phyloP scores from a whole-genome alignment of 1,140 invertebrate species.

The Atta texana region DNA sequence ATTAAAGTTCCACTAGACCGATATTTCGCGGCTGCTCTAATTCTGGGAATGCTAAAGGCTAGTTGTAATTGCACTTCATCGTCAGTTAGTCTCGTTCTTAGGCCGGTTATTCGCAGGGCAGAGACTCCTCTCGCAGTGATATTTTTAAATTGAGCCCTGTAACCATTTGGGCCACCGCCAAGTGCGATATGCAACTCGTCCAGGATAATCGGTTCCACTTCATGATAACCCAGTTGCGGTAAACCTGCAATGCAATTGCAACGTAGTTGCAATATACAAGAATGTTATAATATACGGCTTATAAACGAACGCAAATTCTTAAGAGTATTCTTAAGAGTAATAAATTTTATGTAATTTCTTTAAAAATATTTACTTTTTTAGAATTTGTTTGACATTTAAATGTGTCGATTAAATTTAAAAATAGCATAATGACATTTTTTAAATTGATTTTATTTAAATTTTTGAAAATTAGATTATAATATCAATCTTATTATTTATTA shows the following conservation, averaged over 20 bases:
- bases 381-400: background rate
- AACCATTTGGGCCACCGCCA: constrained; percentile 92
- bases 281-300: background rate
- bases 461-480: background rate
- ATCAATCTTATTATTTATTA: background rate
- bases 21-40: constrained; percentile 91
- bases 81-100: constrained; percentile 86
- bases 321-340: background rate
- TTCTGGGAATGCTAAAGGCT: constrained; percentile 91
- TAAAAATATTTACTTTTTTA: background rate
- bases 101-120: constrained; percentile 91
- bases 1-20: constrained; percentile 92
- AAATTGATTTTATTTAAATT: background rate
- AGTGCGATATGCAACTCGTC: constrained; percentile 93
- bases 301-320: background rate
- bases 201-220: constrained; percentile 91
- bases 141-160: constrained; percentile 91
- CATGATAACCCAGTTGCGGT: constrained; percentile 82
- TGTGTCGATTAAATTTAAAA: background rate
- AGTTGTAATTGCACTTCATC: constrained; percentile 93
- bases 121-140: constrained; percentile 93
- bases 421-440: background rate
- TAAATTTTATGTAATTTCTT: background rate
- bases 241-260: constrained; percentile 76
- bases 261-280: too few relatives aligned